Evolutionary conservation across 2,113 vertebrate species (phyloP).

Genomic region (Odontesthes bonariensis): DNA sequence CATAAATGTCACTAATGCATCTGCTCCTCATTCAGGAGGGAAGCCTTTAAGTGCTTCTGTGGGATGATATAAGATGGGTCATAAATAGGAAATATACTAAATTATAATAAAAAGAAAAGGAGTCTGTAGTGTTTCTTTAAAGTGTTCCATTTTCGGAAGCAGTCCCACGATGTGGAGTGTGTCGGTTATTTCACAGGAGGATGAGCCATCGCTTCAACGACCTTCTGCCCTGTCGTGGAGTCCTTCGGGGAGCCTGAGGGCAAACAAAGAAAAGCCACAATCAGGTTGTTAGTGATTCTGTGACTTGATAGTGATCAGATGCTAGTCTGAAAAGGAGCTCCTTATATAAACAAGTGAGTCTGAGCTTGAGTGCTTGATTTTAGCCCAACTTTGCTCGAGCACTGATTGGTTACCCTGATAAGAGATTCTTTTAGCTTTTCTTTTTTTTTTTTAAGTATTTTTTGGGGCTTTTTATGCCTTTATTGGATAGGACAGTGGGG

Average conservation of each 20-base stretch:
- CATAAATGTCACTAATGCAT: slow-evolving; percentile 36
- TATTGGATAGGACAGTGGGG: too few relatives aligned
- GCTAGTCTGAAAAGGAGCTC: not conserved
- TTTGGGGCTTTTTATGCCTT: too few relatives aligned
- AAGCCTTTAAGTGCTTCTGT: slow-evolving; percentile 64
- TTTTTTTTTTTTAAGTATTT: too few relatives aligned
- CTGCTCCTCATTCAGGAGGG: slow-evolving; percentile 12
- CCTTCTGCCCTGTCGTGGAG: slow-evolving; percentile 34
- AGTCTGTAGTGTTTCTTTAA: slow-evolving; percentile 67
- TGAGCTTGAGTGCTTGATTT: not conserved
- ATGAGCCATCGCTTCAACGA: slow-evolving; percentile 8
- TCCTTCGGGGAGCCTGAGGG: slow-evolving; percentile 34
- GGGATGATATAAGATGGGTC: slow-evolving; percentile 30
- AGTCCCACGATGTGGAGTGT: slow-evolving; percentile 39
- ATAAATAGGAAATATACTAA: slow-evolving; percentile 67
- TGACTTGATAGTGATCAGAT: not conserved
- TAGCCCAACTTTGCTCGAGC: too few relatives aligned
- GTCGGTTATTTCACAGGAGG: slow-evolving; percentile 21
- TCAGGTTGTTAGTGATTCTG: slow-evolving; percentile 6
- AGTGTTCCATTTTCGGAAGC: slow-evolving; percentile 49
- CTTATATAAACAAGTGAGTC: not conserved
- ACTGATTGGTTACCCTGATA: too few relatives aligned
- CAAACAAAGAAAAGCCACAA: not conserved
- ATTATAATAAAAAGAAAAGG: slow-evolving; percentile 45
- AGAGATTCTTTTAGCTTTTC: too few relatives aligned